Conservation (phyloP, 2,888 invertebrate species). For the Apotomis turbidana region DNA sequence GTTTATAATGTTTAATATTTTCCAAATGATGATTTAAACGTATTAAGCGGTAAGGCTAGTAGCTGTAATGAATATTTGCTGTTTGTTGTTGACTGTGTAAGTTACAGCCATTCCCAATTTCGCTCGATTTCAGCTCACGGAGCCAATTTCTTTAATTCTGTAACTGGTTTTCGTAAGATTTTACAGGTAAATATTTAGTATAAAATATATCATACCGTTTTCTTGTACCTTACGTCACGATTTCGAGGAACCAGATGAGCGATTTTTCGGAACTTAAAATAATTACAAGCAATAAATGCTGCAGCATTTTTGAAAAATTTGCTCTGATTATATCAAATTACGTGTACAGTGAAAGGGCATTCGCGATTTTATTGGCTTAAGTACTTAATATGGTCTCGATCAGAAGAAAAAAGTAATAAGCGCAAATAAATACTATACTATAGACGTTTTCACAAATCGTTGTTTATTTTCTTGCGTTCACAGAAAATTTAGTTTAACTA, state of each 20-base stretch:
- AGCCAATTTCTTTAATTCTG: too few relatives aligned
- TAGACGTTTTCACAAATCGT: too few relatives aligned
- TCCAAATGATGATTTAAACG: too few relatives aligned
- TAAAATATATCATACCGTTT: neutral
- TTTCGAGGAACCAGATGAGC: neutral
- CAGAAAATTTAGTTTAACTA: too few relatives aligned
- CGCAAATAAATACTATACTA: neutral
- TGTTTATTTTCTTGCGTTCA: too few relatives aligned
- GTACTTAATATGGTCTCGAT: neutral
- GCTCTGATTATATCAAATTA: slow-evolving; percentile 29
- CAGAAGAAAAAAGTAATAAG: neutral
- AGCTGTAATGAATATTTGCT: too few relatives aligned
- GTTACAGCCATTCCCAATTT: too few relatives aligned
- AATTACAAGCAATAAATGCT: slow-evolving; percentile 17
- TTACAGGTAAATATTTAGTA: neutral
- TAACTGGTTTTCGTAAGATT: too few relatives aligned
- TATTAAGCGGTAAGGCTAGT: too few relatives aligned
- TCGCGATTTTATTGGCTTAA: slow-evolving; percentile 27
- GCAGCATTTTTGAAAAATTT: slow-evolving; percentile 17
- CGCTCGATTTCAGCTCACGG: too few relatives aligned
- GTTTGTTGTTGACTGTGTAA: too few relatives aligned
- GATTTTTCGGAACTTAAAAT: slow-evolving; percentile 8
- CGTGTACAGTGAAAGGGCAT: slow-evolving; percentile 38
- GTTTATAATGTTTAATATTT: too few relatives aligned
- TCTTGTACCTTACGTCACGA: slow-evolving; percentile 4